phyloP scores from a whole-genome alignment of 2,888 invertebrate species.

The Polydrusus cervinus region DNA sequence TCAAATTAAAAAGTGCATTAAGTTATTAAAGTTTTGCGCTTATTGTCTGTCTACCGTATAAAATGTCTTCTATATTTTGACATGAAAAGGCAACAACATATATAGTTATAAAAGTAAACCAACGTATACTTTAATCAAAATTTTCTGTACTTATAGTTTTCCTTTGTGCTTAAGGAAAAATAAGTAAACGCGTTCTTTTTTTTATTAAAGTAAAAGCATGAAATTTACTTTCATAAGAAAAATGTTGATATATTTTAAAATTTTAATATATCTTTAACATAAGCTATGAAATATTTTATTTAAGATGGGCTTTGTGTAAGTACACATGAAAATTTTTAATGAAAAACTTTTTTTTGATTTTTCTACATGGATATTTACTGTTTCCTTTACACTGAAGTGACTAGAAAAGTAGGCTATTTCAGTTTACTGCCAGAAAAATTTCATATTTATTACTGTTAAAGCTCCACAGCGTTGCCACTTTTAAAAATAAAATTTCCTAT shows the following conservation, averaged over 20 bases:
- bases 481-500: no score
- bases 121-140: not conserved
- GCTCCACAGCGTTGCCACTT: no score
- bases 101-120: not conserved
- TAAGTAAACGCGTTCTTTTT: not conserved
- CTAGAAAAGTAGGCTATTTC: no score
- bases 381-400: no score
- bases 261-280: no score
- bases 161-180: not conserved
- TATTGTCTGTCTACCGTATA: not conserved
- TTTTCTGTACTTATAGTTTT: not conserved
- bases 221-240: not conserved
- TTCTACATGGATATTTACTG: no score
- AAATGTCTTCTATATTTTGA: not conserved
- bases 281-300: no score
- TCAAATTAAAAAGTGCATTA: conserved; percentile 2
- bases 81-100: not conserved
- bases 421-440: no score
- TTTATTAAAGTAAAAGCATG: not conserved
- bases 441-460: no score
- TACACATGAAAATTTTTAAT: no score
- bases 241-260: not conserved
- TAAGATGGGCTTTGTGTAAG: no score
- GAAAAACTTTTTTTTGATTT: no score
- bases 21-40: not conserved